phyloP scores from a whole-genome alignment of 2,797 vertebrate species.

The Pelochelys cantorii region DNA sequence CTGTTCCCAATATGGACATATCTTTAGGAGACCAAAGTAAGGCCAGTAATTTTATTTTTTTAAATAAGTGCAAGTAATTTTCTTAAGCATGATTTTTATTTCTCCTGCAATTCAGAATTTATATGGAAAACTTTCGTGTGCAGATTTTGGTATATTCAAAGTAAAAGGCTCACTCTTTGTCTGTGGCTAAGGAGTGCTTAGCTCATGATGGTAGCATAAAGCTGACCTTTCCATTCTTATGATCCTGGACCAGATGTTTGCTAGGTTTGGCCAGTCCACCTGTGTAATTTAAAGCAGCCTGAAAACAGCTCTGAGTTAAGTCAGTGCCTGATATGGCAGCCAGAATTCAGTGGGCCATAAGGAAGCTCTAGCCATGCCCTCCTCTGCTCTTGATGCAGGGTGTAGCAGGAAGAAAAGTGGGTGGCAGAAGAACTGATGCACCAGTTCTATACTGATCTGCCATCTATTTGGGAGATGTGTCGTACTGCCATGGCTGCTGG shows the following conservation, averaged over 20 bases:
- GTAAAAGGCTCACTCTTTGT: accelerated
- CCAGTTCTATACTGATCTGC: not conserved
- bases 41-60: not conserved
- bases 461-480: not conserved
- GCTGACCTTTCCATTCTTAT: not conserved
- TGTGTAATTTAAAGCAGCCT: accelerated
- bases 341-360: not conserved
- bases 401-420: not conserved
- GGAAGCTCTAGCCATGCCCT: not conserved
- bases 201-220: not conserved
- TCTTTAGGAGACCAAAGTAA: constrained; percentile 98
- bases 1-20: constrained; percentile 96
- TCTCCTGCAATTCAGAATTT: accelerated
- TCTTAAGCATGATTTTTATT: accelerated
- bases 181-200: accelerated
- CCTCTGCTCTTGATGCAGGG: not conserved
- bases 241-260: not conserved
- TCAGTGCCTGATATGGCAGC: not conserved
- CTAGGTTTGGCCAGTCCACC: not conserved
- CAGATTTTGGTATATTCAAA: not conserved
- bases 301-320: not conserved
- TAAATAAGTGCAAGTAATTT: accelerated
- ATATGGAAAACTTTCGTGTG: accelerated
- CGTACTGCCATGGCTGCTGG: not conserved
- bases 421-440: not conserved